Conservation (phyloP, 2,888 invertebrate genomes). For the Entomobrya multifasciata region DNA sequence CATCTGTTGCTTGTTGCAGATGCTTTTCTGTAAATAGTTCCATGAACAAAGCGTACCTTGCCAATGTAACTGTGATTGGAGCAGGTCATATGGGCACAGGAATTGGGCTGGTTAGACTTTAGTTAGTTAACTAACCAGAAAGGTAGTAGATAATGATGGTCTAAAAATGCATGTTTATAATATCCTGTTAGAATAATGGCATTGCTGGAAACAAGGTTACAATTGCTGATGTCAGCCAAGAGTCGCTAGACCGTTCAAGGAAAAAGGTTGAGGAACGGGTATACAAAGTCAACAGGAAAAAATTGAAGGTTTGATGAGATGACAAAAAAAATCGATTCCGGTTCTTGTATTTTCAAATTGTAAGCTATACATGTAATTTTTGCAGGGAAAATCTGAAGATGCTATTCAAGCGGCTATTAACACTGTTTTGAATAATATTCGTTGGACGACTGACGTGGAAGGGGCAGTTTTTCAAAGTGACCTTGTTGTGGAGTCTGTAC, state of each 20-base stretch:
- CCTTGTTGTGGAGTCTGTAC: slow-evolving; percentile 84
- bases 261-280: slow-evolving; percentile 82
- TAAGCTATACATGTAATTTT: not conserved
- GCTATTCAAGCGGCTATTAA: slow-evolving; percentile 80
- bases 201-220: slow-evolving; percentile 83
- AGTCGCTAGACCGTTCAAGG: slow-evolving; percentile 82
- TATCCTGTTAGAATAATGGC: slow-evolving; percentile 82
- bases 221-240: slow-evolving; percentile 82
- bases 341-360: not conserved
- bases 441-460: slow-evolving; percentile 81
- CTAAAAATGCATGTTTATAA: not conserved
- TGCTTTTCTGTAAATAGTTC: slow-evolving; percentile 29
- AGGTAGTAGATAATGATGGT: not conserved
- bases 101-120: slow-evolving; percentile 67
- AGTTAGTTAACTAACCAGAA: no score
- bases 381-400: slow-evolving; percentile 78
- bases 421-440: slow-evolving; percentile 81
- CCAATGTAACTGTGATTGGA: slow-evolving; percentile 69
- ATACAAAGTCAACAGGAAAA: slow-evolving; percentile 83
- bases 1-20: not conserved
- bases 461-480: slow-evolving; percentile 82
- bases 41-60: slow-evolving; percentile 48
- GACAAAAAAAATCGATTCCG: not conserved
- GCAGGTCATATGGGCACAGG: slow-evolving; percentile 75
- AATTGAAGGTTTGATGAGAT: slow-evolving; percentile 21